Conservation (phyloP, 2,888 invertebrate genomes). For the Mesodorylaimus sp. region DNA sequence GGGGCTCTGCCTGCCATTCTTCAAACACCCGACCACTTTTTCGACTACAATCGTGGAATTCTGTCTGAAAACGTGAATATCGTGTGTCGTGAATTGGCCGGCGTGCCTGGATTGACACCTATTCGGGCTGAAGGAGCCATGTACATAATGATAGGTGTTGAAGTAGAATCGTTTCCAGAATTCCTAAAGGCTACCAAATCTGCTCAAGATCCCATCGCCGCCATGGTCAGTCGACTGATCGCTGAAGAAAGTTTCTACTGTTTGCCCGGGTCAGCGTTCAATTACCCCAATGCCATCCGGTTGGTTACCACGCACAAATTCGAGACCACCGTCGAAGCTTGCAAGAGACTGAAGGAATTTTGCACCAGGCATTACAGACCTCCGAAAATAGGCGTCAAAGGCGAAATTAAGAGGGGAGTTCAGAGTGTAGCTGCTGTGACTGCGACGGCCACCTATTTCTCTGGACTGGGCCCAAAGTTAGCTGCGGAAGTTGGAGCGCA, state of each 20-base stretch:
- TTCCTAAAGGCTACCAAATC: slow-evolving; percentile 69
- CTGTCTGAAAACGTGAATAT: slow-evolving; percentile 58
- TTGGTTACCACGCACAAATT: slow-evolving; percentile 81
- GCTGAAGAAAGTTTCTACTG: slow-evolving; percentile 91
- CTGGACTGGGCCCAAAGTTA: too few species aligned
- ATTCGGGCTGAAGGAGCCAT: slow-evolving; percentile 88
- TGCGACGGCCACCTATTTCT: too few species aligned
- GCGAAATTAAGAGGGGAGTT: too few species aligned
- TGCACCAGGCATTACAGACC: slow-evolving; percentile 41
- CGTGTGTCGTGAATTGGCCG: slow-evolving; percentile 49
- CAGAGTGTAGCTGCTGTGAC: too few species aligned
- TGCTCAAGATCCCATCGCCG: too few species aligned
- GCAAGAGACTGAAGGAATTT: slow-evolving; percentile 60
- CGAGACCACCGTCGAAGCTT: slow-evolving; percentile 64
- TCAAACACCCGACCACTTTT: slow-evolving; percentile 62
- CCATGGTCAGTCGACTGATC: too few species aligned
- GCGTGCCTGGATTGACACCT: slow-evolving; percentile 61
- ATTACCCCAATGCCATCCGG: slow-evolving; percentile 70
- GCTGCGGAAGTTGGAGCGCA: too few species aligned
- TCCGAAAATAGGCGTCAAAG: too few species aligned
- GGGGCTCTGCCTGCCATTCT: slow-evolving; percentile 74
- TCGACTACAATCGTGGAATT: slow-evolving; percentile 49
- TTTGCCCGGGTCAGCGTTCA: slow-evolving; percentile 82
- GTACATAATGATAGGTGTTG: slow-evolving; percentile 84
- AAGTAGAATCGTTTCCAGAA: slow-evolving; percentile 60